Conservation (phyloP, 2,888 invertebrate species). For the Caenorhabditis panamensis region DNA sequence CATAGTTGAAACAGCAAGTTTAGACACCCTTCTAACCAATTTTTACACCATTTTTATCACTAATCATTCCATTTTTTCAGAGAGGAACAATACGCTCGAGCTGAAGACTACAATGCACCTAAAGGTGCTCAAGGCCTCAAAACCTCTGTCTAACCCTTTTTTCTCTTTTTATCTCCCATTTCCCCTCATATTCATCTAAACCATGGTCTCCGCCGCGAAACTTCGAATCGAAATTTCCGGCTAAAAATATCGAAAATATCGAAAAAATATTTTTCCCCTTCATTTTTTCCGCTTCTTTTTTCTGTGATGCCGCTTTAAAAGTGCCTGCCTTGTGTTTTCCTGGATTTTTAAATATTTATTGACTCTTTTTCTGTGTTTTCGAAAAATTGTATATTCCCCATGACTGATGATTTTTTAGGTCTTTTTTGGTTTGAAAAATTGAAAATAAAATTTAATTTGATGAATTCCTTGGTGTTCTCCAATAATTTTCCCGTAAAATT, state of each 20-base stretch:
- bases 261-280: background rate
- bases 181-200: slow-evolving; percentile 27
- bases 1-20: no score
- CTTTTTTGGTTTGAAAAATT: slow-evolving; percentile 1
- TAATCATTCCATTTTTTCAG: slow-evolving; percentile 27
- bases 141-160: slow-evolving; percentile 26
- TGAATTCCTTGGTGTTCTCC: no score
- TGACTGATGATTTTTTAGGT: slow-evolving; percentile 41
- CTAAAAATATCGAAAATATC: background rate
- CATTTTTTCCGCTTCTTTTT: slow-evolving; percentile 1
- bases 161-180: background rate
- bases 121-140: slow-evolving; percentile 35
- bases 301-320: slow-evolving; percentile 45
- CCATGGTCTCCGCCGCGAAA: slow-evolving; percentile 43
- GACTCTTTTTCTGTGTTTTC: slow-evolving; percentile 17
- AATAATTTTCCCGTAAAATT: no score
- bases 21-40: no score
- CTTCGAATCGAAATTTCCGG: slow-evolving; percentile 35
- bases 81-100: slow-evolving; percentile 52
- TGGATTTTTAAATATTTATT: background rate
- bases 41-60: background rate
- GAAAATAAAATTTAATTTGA: no score
- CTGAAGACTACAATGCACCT: no score
- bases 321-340: slow-evolving; percentile 6
- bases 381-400: slow-evolving; percentile 40